Percentiles rank a stretch among this genome's conserved stretches.
These are phyloP conservation scores for Mantis religiosa DNA, from an alignment of 2,888 invertebrate genomes.

Conservation along the genomic window DNA sequence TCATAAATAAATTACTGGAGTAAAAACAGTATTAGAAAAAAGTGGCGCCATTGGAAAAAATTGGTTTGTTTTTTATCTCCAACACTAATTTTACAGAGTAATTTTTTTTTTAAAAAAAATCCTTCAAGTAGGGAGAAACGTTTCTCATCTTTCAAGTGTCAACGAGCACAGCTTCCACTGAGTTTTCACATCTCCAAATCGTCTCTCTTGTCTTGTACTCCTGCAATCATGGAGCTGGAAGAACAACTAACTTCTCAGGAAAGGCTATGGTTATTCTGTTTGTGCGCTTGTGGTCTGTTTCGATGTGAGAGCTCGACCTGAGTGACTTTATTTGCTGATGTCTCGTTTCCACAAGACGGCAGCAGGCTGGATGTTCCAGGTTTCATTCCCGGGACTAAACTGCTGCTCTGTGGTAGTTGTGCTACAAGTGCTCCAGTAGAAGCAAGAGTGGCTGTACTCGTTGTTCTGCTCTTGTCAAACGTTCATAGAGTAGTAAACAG, in stretches of 20 bases:
- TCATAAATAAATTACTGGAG: background rate
- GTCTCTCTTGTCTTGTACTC: background rate
- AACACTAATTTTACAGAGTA: background rate
- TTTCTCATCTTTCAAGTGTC: background rate
- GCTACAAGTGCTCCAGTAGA: constrained; percentile 12
- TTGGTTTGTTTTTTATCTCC: background rate
- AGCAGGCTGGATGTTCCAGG: background rate
- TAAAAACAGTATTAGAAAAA: background rate
- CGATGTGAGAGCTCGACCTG: background rate
- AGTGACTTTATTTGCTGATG: background rate
- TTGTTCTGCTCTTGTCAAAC: constrained; percentile 55
- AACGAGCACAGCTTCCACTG: background rate
- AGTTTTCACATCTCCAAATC: background rate
- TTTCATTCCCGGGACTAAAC: background rate
- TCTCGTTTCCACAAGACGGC: background rate
- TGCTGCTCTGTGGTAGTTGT: background rate
- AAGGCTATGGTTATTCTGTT: background rate
- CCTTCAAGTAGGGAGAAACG: background rate
- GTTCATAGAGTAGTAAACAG: constrained; percentile 81
- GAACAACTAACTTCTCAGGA: background rate
- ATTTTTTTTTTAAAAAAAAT: background rate
- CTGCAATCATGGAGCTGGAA: background rate
- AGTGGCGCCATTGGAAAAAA: background rate
- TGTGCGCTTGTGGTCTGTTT: background rate
- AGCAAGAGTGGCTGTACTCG: constrained; percentile 6